Evolutionary conservation across 2,888 invertebrate genomes (phyloP).

Genomic region (Tinea pellionella): DNA sequence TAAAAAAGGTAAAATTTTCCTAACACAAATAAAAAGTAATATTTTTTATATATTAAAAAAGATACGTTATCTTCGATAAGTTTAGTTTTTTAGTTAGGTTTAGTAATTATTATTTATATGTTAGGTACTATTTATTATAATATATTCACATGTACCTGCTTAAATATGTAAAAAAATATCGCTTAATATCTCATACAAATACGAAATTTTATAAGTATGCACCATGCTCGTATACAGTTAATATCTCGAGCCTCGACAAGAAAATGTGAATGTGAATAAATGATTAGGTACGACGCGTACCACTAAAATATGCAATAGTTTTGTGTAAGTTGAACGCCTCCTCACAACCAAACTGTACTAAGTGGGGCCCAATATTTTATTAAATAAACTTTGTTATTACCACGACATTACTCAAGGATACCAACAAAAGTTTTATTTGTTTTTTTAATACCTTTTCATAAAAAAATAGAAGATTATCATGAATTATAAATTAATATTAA

Average conservation of each 20-base stretch:
- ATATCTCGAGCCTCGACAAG: slow-evolving; percentile 49
- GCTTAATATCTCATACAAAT: neutral
- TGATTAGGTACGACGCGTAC: slow-evolving; percentile 51
- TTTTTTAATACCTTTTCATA: neutral
- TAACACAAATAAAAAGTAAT: too few relatives aligned
- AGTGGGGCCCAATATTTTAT: slow-evolving; percentile 55
- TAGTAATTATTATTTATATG: too few relatives aligned
- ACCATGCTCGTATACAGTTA: slow-evolving; percentile 27
- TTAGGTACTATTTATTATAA: too few relatives aligned
- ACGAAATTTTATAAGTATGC: neutral
- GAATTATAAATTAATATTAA: slow-evolving; percentile 1
- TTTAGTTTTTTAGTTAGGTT: too few relatives aligned
- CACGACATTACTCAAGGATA: slow-evolving; percentile 32
- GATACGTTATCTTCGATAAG: too few relatives aligned
- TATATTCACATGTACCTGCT: too few relatives aligned
- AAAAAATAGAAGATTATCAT: neutral
- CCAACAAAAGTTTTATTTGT: slow-evolving; percentile 8
- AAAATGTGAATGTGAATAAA: slow-evolving; percentile 61
- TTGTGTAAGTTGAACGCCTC: slow-evolving; percentile 62
- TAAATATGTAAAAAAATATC: neutral
- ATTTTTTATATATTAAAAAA: too few relatives aligned
- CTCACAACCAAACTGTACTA: slow-evolving; percentile 31
- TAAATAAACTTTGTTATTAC: slow-evolving; percentile 49
- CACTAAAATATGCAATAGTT: slow-evolving; percentile 65
- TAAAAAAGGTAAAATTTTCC: too few relatives aligned